Base-by-base conservation (phyloP, 2,113 vertebrate genomes). In the Gavia stellata region DNA sequence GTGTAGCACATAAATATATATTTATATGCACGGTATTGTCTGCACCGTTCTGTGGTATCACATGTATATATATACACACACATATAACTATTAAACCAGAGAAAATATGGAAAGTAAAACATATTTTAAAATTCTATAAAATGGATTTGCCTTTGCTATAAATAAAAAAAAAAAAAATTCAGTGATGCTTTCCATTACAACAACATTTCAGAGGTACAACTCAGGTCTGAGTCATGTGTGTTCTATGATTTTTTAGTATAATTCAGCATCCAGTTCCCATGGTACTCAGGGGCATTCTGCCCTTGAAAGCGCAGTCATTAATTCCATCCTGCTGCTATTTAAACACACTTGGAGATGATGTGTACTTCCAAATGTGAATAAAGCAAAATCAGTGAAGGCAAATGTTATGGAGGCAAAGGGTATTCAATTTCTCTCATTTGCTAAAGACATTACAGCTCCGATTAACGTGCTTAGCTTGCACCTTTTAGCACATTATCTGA, bases 311-410 rank as follows among this genome's bases (percentile, higher is more conserved):
- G 8, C 53, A 82, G 87, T 83, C 89, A 83, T 94, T 82, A 77
- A 62, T 95, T 72, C 78, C 94, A 92, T 82, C 87, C 91, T 95
- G 89, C 71, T 95, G 81, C 78, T 94, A 77, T 94, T 95, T 94
- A 95, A 91, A 91, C 52, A 65, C 47, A 77, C 58, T 53, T 24
- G 45, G 81, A 77, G 86, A 85, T 66, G 66, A 85, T 85, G 66
- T 52, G 66, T 62, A 36, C 81, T 95, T 92, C 74, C 81, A 95
- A 96, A 94, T 2, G 4, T 29, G 89, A 94, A 87, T 62, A 73
- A 95, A 78, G 45, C 70, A 97, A 90, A 92, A 91, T 5, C 38
- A 90, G 21, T 55, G 31, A 88, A 94, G 38, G 53, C 79, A 95
- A 91, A 94, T 73, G 81, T 94, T 95, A 93, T 79, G 73, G 4